Evolutionary conservation across 1,140 invertebrate genomes (phyloP).

Genomic region (Diorhabda elongata): DNA sequence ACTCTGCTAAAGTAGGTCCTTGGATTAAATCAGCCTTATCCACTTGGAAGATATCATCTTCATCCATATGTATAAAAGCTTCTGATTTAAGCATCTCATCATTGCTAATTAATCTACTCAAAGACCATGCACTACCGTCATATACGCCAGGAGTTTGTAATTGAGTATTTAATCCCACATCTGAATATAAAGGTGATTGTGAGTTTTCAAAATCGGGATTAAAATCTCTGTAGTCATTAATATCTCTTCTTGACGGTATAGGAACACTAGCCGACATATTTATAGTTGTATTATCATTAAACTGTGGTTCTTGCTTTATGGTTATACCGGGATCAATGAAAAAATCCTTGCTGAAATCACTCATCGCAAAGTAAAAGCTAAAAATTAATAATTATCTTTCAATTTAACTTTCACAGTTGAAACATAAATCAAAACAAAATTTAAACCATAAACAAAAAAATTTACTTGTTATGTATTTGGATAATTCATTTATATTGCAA

Average conservation of each 20-base stretch:
- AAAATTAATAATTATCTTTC: too few relatives aligned
- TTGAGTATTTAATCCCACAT: constrained; percentile 25
- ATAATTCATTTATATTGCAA: too few relatives aligned
- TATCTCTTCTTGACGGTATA: constrained; percentile 50
- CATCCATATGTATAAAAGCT: constrained; percentile 68
- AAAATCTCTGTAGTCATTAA: constrained; percentile 50
- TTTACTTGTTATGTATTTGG: too few relatives aligned
- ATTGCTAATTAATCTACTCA: constrained; percentile 27
- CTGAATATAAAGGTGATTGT: constrained; percentile 48
- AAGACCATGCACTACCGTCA: constrained; percentile 24
- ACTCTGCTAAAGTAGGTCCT: constrained; percentile 77
- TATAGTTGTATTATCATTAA: constrained; percentile 37
- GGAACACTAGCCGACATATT: constrained; percentile 55
- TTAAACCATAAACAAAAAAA: too few relatives aligned
- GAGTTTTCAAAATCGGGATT: constrained; percentile 51
- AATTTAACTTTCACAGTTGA: too few relatives aligned
- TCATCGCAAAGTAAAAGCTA: constrained; percentile 24
- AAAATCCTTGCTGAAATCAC: constrained; percentile 45
- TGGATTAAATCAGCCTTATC: constrained; percentile 79
- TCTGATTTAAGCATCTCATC: constrained; percentile 53
- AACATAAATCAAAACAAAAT: too few relatives aligned
- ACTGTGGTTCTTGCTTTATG: constrained; percentile 49
- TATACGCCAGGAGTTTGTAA: constrained; percentile 50
- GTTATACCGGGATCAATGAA: constrained; percentile 48
- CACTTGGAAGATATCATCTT: constrained; percentile 86